Conservation (phyloP, 2,888 invertebrate genomes). For the Nomada ruficornis region DNA sequence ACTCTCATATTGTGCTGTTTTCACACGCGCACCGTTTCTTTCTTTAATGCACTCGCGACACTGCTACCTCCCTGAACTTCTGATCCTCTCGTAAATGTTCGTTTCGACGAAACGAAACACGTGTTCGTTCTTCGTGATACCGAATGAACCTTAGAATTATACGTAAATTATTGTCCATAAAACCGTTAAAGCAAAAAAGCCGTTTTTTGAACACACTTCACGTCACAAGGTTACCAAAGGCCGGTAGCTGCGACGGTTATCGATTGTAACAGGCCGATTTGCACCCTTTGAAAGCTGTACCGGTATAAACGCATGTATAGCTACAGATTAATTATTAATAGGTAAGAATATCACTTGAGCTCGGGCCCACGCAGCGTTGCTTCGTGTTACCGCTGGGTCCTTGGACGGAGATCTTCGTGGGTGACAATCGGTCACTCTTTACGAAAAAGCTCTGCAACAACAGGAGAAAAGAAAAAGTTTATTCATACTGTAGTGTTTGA, state of each 20-base stretch:
- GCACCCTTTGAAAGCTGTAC: constrained; percentile 29
- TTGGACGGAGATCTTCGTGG: constrained; percentile 80
- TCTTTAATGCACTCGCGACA: constrained; percentile 35
- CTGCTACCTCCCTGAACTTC: not conserved
- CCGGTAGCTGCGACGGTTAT: constrained; percentile 37
- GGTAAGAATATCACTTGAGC: constrained; percentile 75
- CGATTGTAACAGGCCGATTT: constrained; percentile 34
- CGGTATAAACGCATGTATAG: constrained; percentile 42
- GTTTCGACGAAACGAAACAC: not conserved
- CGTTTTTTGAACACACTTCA: constrained; percentile 64
- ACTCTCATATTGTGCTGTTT: constrained; percentile 80
- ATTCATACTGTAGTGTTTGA: too few species aligned
- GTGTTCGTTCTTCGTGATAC: not conserved
- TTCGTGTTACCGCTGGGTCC: constrained; percentile 66
- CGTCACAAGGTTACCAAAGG: constrained; percentile 39
- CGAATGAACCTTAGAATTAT: constrained; percentile 1
- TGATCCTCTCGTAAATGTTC: not conserved
- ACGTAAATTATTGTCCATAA: constrained; percentile 42
- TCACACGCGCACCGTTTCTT: constrained; percentile 45
- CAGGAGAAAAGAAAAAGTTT: not conserved
- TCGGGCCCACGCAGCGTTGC: constrained; percentile 67
- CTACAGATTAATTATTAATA: constrained; percentile 60
- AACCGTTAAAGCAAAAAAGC: constrained; percentile 24
- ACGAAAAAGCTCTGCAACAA: constrained; percentile 62
- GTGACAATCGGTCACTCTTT: constrained; percentile 61